These are phyloP conservation scores for Ellobius talpinus DNA, from an alignment of 2,113 vertebrate genomes.

Conservation along the genomic window DNA sequence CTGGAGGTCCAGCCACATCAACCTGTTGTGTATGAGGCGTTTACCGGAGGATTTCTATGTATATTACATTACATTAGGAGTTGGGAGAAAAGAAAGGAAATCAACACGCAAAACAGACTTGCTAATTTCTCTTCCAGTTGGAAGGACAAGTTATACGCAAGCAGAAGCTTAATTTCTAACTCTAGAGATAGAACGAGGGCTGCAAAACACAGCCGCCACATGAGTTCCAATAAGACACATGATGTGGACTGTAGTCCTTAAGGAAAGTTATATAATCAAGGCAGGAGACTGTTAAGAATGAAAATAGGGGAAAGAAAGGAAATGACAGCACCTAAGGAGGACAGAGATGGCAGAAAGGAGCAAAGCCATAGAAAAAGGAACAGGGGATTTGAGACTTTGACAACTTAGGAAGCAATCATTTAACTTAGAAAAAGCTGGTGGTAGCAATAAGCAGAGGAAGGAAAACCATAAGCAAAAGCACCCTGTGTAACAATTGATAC, in stretches of 20 bases:
- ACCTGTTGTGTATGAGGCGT: background rate
- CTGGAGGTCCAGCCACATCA: background rate
- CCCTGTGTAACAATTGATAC: background rate
- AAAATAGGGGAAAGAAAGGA: background rate
- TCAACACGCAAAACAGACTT: background rate
- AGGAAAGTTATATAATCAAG: conserved; percentile 23
- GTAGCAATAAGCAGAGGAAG: background rate
- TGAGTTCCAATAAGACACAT: conserved; percentile 10
- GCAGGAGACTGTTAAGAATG: background rate
- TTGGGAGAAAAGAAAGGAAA: conserved; percentile 26
- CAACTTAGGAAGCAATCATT: conserved; percentile 23
- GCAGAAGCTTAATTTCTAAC: conserved; percentile 45
- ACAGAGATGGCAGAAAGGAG: background rate
- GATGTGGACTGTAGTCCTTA: background rate
- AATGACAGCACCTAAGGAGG: background rate
- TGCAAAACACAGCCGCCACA: background rate
- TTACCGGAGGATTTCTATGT: background rate
- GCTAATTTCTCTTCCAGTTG: background rate
- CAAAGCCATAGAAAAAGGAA: background rate
- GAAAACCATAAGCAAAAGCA: background rate
- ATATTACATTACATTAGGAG: background rate
- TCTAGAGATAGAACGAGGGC: conserved; percentile 5
- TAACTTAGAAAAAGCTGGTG: conserved; percentile 3
- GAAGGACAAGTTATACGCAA: background rate
- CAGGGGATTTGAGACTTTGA: background rate